Base-by-base conservation (phyloP, 2,888 invertebrate genomes). In the Agrilus mali region DNA sequence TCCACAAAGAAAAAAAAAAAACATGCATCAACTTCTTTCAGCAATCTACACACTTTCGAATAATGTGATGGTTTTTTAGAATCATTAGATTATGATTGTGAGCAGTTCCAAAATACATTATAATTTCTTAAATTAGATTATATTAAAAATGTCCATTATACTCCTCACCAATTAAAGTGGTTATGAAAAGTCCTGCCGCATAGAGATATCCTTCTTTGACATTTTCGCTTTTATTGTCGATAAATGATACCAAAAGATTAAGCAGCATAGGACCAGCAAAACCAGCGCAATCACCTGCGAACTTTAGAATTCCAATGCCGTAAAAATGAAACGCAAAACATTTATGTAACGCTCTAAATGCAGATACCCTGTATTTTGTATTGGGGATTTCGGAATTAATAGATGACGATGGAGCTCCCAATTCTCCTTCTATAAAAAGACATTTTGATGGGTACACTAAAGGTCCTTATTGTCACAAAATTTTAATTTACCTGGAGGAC, bases 191-290 rank as follows among this genome's bases (percentile, higher is more conserved):
- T 2, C 80, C 78, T 6, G 67, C 59, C 1, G 85, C 86, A 58
- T 79, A 82, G 2, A 74, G 57, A 57, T 81, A 82, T 1, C 79
- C 79, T 56, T 74, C 68, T 56, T 72, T 72, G 43, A 77, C 65
- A 50, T 81, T 77, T 53, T 83, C 80, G 22, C 71, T 70, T 52
- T 75, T 75, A 54, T 81, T 76, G 63, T 89, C 84, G 47, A 90
- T 80, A 60, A 82, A 90, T 17, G 72, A 69, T 2, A 97, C 80
- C 22, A 97, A 70, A 57, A 73, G 77, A 59, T 89, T 90, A 1
- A 97, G 71, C 31, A 97, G 68, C 46, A 97, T 66, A 0, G 97
- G 97, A 0, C 90, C 90, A 15, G 84, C 84, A 68, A 97, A 97
- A 2, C 83, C 84, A 3, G 85, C 72, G 56, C 77, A 74, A 60